phyloP scores from a whole-genome alignment of 2,888 invertebrate genomes.

The Agrotis puta region DNA sequence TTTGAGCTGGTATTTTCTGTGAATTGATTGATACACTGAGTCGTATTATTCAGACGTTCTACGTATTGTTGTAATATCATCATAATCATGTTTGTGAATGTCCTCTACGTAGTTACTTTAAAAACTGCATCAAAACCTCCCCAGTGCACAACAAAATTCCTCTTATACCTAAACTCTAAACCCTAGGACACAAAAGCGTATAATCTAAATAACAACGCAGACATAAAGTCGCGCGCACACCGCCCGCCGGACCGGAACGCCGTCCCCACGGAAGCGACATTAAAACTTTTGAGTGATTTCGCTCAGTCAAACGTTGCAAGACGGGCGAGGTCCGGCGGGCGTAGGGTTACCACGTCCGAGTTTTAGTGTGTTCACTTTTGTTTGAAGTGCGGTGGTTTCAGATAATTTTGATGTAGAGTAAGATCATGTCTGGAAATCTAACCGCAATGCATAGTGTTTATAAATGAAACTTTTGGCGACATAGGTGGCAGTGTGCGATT shows the following conservation, averaged over 20 bases:
- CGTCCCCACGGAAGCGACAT: constrained; percentile 86
- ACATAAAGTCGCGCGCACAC: constrained; percentile 71
- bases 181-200: constrained; percentile 61
- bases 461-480: neutral
- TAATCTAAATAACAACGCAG: constrained; percentile 66
- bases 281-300: constrained; percentile 91
- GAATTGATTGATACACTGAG: constrained; percentile 19
- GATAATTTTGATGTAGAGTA: constrained; percentile 15
- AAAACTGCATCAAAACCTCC: neutral
- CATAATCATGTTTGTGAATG: neutral
- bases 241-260: constrained; percentile 74
- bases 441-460: neutral
- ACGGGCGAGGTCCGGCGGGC: constrained; percentile 80
- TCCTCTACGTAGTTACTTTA: neutral
- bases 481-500: no score
- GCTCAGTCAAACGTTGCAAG: constrained; percentile 89
- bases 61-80: neutral
- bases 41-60: no score
- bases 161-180: constrained; percentile 55
- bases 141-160: constrained; percentile 13
- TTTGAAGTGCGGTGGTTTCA: constrained; percentile 18
- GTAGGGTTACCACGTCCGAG: constrained; percentile 67
- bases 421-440: neutral
- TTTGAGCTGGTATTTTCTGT: constrained; percentile 23
- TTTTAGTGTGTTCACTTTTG: constrained; percentile 21